These are phyloP conservation scores for Emydura subglobosa DNA, from an alignment of 2,113 vertebrate genomes.

Conservation along the genomic window DNA sequence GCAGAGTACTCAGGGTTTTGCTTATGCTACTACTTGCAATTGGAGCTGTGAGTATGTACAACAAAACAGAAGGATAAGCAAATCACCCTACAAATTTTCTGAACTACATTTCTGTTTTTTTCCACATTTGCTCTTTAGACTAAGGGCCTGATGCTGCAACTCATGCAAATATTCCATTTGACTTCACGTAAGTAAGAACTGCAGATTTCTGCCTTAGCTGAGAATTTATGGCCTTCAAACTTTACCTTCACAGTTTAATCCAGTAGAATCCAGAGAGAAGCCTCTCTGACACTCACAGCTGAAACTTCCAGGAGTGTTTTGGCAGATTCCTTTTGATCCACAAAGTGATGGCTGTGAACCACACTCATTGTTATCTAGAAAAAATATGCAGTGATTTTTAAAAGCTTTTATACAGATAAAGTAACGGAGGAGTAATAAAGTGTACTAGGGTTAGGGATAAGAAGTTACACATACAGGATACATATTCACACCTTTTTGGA, in stretches of 20 bases:
- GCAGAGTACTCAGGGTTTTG: neutral
- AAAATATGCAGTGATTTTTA: neutral
- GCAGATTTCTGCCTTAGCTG: neutral
- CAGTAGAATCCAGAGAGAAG: constrained; percentile 85
- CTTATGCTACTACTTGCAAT: neutral
- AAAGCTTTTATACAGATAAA: neutral
- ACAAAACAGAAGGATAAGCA: neutral
- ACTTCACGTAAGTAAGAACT: neutral
- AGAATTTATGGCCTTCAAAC: neutral
- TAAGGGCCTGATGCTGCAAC: neutral
- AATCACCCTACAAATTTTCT: neutral
- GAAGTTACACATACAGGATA: neutral
- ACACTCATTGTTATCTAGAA: constrained; percentile 89
- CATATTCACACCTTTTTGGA: neutral
- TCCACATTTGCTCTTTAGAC: neutral
- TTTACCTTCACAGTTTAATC: constrained; percentile 88
- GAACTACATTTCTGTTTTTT: neutral
- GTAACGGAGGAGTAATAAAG: neutral
- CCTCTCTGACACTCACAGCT: constrained; percentile 88
- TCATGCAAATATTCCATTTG: neutral
- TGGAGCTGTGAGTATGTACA: neutral
- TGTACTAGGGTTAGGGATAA: neutral
- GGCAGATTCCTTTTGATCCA: constrained; percentile 85
- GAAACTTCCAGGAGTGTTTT: constrained; percentile 89
- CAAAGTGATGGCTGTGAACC: constrained; percentile 82